A percentile compares a stretch with the other conserved stretches of the same genome.
Evolutionary conservation across 2,888 invertebrate species (phyloP).

Genomic region (Camponotus fellah): DNA sequence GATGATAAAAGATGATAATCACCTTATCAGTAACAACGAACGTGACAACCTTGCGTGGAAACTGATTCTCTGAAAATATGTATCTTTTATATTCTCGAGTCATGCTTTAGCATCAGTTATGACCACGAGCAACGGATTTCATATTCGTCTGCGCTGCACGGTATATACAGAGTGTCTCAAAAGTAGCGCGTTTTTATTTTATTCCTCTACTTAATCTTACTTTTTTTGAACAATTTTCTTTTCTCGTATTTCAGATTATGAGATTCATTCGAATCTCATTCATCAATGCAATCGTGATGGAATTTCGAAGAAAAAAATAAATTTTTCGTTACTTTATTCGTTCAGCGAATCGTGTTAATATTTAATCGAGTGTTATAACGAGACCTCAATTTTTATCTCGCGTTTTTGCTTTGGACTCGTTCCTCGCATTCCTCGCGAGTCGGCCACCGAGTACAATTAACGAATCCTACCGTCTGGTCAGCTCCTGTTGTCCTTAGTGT

Average conservation of each 20-base stretch:
- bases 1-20: slow-evolving; percentile 15
- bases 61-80: slow-evolving; percentile 30
- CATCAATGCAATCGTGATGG: background rate
- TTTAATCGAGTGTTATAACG: background rate
- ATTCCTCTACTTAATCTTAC: background rate
- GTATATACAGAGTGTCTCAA: slow-evolving; percentile 39
- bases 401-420: background rate
- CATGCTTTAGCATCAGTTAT: slow-evolving; percentile 36
- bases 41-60: slow-evolving; percentile 18
- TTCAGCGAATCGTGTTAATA: background rate
- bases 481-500: slow-evolving; percentile 70
- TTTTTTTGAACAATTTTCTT: background rate
- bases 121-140: slow-evolving; percentile 25
- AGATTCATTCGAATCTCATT: background rate
- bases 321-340: background rate
- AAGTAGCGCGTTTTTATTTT: slow-evolving; percentile 21
- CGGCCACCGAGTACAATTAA: slow-evolving; percentile 67
- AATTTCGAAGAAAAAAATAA: background rate
- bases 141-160: slow-evolving; percentile 13
- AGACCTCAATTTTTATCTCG: background rate
- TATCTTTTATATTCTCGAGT: slow-evolving; percentile 44
- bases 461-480: slow-evolving; percentile 65
- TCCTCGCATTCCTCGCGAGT: slow-evolving; percentile 27
- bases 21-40: slow-evolving; percentile 30
- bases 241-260: background rate